phyloP scores from a whole-genome alignment of 92 coral and sea anemone species.

The Porites cylindrica region DNA sequence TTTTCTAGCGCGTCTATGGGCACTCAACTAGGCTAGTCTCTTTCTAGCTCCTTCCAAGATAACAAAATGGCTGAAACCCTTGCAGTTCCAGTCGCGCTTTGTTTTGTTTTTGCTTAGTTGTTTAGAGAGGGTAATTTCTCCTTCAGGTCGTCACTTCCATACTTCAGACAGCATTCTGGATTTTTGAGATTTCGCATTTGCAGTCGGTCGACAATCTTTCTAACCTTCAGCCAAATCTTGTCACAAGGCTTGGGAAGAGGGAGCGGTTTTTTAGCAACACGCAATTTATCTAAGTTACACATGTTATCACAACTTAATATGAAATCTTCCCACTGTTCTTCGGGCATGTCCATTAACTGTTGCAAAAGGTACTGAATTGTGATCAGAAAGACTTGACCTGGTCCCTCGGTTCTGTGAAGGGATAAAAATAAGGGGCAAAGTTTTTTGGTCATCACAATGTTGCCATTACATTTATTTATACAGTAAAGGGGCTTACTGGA shows the following conservation, averaged over 20 bases:
- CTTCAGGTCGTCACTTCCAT: conserved; percentile 41
- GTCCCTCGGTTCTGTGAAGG: conserved; percentile 40
- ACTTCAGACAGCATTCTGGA: conserved; percentile 28
- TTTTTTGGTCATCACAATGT: too few species aligned
- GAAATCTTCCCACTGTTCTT: conserved; percentile 52
- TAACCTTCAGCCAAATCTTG: conserved; percentile 52
- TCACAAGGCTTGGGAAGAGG: conserved; percentile 63
- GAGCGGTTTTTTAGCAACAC: conserved; percentile 35
- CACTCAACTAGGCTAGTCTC: too few species aligned
- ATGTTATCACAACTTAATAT: conserved; percentile 59
- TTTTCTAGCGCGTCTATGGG: too few species aligned
- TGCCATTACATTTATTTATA: too few species aligned
- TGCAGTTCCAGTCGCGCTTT: too few species aligned
- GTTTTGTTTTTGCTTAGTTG: background rate
- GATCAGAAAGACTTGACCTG: conserved; percentile 64
- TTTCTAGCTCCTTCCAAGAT: too few species aligned
- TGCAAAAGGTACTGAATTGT: conserved; percentile 41
- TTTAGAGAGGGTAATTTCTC: conserved; percentile 38
- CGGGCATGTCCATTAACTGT: conserved; percentile 47
- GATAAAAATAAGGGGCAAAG: too few species aligned
- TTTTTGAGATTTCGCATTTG: conserved; percentile 59
- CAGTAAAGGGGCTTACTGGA: too few species aligned
- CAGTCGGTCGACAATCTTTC: conserved; percentile 55
- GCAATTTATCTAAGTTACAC: conserved; percentile 62
- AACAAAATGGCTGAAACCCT: too few species aligned